Evolutionary conservation across 1,140 invertebrate genomes (phyloP), one percentile per base, ranked within the genome.

Genomic region (Aporrectodea caliginosa): DNA sequence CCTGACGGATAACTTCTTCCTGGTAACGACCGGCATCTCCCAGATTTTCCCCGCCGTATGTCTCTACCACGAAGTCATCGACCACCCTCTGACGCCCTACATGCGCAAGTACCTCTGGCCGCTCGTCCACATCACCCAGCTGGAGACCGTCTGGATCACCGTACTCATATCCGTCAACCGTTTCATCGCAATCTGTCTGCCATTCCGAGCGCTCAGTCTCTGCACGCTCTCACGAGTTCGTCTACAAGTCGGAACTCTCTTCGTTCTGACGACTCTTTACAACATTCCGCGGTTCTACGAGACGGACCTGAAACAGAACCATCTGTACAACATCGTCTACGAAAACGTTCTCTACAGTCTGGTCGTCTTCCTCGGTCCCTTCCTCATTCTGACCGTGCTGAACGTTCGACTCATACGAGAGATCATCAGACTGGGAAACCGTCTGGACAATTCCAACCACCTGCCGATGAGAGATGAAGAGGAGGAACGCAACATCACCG

Each of bases 101-200:
- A 72, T 74, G 22, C 71, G 70, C 6, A 43, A 78, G 30, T 80
- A 30, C 16, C 27, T 80, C 43, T 77, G 58, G 35, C 79, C 79
- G n/a, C 35, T 80, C 27, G 79, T 80, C 22, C 74, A 80, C 74
- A 77, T 77, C 1, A 77, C 79, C 16, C 79, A 80, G 79, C n/a
- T 80, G 79, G 68, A 43, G 35, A 80, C 79, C 22, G 79, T 80
- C 73, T 80, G 79, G 79, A 80, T 80, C 22, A 80, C 79, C 16
- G 79, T 80, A 14, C 79, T 80, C n/a, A 80, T 80, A 43, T 43
- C 73, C 16, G 22, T 80, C 73, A 80, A 80, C 74, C 73, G 79
- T 16, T 89, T 88, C 78, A 86, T 89, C 73, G 88, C 88, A 85
- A 89, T 89, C 32, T 88, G 88, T 78, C 86, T 87, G 75, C 88